Evolutionary conservation across 2,113 vertebrate species (phyloP).

Genomic region (Grammomys surdaster): DNA sequence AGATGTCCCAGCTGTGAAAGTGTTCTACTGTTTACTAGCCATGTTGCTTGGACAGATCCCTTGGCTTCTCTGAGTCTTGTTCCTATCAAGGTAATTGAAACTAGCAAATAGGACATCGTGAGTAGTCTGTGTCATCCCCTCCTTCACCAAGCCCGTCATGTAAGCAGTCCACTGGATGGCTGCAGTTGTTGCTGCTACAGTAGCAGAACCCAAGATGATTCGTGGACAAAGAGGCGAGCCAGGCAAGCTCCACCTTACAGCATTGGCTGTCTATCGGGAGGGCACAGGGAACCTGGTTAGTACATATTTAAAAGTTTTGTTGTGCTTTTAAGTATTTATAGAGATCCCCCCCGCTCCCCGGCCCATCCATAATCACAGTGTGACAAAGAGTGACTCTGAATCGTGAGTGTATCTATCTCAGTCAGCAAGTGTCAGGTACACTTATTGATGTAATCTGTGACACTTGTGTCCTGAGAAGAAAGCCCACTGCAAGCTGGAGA

Average conservation of each 20-base stretch:
- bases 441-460: constrained; percentile 66
- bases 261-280: background rate
- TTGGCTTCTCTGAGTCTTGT: constrained; percentile 8
- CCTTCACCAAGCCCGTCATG: background rate
- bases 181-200: background rate
- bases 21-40: constrained; percentile 20
- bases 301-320: background rate
- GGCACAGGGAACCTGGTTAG: background rate
- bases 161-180: constrained; percentile 5
- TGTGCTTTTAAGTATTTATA: constrained; percentile 8
- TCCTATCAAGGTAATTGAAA: background rate
- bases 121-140: background rate
- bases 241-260: background rate
- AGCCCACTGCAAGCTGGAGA: constrained; percentile 63
- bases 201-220: background rate
- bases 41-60: constrained; percentile 4
- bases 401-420: constrained; percentile 68
- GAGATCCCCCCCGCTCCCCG: constrained; percentile 17
- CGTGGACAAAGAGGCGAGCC: background rate
- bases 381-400: constrained; percentile 66
- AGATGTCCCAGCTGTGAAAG: background rate
- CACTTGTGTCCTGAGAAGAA: constrained; percentile 75
- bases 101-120: background rate
- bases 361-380: background rate
- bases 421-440: constrained; percentile 71